A percentile compares a stretch with the other conserved stretches of the same genome.
Evolutionary conservation across 2,113 vertebrate genomes (phyloP).

Genomic region (Hydrolagus affinis): DNA sequence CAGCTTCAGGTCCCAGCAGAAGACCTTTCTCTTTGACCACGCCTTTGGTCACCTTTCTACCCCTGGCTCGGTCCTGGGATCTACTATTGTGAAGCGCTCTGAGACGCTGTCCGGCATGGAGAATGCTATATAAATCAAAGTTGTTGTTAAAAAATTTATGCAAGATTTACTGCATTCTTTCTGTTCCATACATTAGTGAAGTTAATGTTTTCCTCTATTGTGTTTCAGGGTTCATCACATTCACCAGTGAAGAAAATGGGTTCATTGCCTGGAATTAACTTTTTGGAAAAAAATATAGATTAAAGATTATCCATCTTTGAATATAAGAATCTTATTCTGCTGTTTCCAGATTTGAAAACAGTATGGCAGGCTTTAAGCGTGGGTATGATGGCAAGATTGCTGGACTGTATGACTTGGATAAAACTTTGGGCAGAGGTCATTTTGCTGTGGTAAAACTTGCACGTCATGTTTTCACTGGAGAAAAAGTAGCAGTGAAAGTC

Average conservation of each 20-base stretch:
- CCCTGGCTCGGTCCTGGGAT: too few species aligned
- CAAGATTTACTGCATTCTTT: not conserved
- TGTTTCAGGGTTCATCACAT: constrained; percentile 46
- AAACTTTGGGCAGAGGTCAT: constrained; percentile 90
- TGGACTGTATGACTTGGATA: constrained; percentile 92
- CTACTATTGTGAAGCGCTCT: too few species aligned
- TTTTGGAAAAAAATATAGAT: constrained; percentile 53
- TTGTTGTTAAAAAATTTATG: too few species aligned
- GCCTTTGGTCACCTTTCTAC: too few species aligned
- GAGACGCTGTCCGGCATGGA: too few species aligned
- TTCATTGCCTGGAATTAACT: constrained; percentile 51
- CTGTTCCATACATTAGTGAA: not conserved
- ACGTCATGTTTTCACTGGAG: constrained; percentile 92
- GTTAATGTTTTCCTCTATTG: constrained; percentile 35
- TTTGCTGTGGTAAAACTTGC: constrained; percentile 96
- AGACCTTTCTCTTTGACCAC: too few species aligned
- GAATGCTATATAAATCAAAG: too few species aligned
- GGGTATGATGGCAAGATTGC: constrained; percentile 96
- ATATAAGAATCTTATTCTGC: constrained; percentile 29
- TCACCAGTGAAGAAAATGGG: constrained; percentile 62
- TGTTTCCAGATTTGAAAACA: constrained; percentile 47
- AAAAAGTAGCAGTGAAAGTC: constrained; percentile 96
- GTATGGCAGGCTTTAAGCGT: constrained; percentile 92
- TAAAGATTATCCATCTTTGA: constrained; percentile 1
- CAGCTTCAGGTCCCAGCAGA: too few species aligned